Conservation (phyloP, 2,888 invertebrate species). For the Disparrhopalites patrizii region DNA sequence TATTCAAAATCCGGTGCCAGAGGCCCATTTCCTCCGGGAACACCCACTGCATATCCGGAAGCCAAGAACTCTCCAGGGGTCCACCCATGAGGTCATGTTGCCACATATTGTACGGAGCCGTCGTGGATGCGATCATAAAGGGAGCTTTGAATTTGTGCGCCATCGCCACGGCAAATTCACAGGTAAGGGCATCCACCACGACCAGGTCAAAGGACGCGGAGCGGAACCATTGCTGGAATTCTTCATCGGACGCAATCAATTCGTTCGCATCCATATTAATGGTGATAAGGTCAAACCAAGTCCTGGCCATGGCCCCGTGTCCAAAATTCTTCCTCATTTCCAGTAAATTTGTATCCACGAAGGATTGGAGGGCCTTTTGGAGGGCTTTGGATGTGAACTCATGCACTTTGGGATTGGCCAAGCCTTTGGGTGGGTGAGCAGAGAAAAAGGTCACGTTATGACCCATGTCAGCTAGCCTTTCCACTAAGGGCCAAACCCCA, state of each 20-base stretch:
- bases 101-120: constrained; percentile 31
- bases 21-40: constrained; percentile 31
- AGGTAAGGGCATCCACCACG: constrained; percentile 33
- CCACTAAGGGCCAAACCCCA: constrained; percentile 43
- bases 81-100: constrained; percentile 32
- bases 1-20: constrained; percentile 26
- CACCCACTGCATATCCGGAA: constrained; percentile 34
- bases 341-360: background rate
- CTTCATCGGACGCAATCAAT: background rate
- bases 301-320: background rate
- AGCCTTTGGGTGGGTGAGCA: constrained; percentile 23
- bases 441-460: constrained; percentile 42
- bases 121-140: constrained; percentile 32
- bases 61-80: constrained; percentile 34
- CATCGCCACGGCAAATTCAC: constrained; percentile 35
- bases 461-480: constrained; percentile 32
- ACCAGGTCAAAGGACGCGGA: constrained; percentile 35
- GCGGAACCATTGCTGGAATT: constrained; percentile 26
- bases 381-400: constrained; percentile 6
- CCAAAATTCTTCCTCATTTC: background rate
- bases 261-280: background rate
- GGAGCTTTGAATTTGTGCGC: constrained; percentile 34
- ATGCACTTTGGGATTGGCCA: constrained; percentile 10
- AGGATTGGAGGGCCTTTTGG: background rate
- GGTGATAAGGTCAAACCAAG: background rate